Evolutionary conservation across 2,888 invertebrate species (phyloP).

Genomic region (Sceliomorpha sp.): DNA sequence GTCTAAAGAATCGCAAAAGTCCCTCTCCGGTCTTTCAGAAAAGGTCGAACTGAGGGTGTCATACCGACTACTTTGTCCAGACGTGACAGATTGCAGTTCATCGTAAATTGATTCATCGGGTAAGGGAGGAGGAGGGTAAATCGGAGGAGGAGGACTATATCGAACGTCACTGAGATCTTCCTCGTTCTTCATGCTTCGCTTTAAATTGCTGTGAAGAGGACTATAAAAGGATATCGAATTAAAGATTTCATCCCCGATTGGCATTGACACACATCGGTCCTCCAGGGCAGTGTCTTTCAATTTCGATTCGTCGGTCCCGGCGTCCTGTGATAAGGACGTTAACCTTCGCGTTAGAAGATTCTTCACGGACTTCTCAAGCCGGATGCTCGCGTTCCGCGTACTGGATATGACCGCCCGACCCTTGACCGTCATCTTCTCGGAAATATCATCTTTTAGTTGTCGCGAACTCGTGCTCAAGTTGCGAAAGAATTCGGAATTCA

Average conservation of each 20-base stretch:
- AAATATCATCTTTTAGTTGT: slow-evolving; percentile 82
- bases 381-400: slow-evolving; percentile 83
- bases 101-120: slow-evolving; percentile 83
- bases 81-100: slow-evolving; percentile 80
- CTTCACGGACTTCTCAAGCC: slow-evolving; percentile 78
- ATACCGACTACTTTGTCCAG: slow-evolving; percentile 75
- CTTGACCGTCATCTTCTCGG: slow-evolving; percentile 79
- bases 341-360: slow-evolving; percentile 73
- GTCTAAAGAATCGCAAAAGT: slow-evolving; percentile 78
- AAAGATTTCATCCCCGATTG: slow-evolving; percentile 83
- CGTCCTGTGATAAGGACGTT: slow-evolving; percentile 65
- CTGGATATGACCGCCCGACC: slow-evolving; percentile 85
- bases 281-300: slow-evolving; percentile 62
- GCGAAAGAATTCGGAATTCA: slow-evolving; percentile 68
- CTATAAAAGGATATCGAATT: slow-evolving; percentile 85
- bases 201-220: slow-evolving; percentile 77
- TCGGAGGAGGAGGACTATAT: slow-evolving; percentile 82
- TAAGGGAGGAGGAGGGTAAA: slow-evolving; percentile 83
- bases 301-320: slow-evolving; percentile 56
- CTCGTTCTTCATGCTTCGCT: slow-evolving; percentile 67
- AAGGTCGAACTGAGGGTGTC: slow-evolving; percentile 77
- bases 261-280: slow-evolving; percentile 83
- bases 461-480: slow-evolving; percentile 79
- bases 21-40: slow-evolving; percentile 77
- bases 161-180: slow-evolving; percentile 67